Base-by-base conservation (phyloP, 2,888 invertebrate species). In the Venusia cambrica region DNA sequence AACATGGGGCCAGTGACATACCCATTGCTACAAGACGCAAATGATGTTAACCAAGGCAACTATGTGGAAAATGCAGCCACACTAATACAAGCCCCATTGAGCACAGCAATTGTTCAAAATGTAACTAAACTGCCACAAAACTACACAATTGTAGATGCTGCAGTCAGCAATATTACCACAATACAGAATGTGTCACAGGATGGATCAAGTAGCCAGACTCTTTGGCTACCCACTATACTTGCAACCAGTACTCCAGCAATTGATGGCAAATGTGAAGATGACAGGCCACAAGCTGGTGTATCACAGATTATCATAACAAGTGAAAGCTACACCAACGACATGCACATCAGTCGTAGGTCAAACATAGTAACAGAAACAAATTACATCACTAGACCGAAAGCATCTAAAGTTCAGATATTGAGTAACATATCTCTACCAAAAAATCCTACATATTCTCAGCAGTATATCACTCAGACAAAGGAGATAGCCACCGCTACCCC, bases 271-370 rank as follows among this genome's bases (percentile, higher is more conserved):
- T 62, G 36, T 46, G 83, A 85, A 38, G 84, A 80, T 21, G 81
- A 81, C 17, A 62, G 73, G 45, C 48, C 74, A 21, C 79, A 75
- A 46, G 59, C 72, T 38, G 72, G 77, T 24, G 59, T 87, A 12
- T 87, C 88, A 45, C 87, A 87, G 58, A 81, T 87, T 30, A 83
- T 87, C 39, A 83, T 87, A 27, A 78, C 85, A 36, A 84, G 84
- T 55, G 87, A 87, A 53, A 80, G 76, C 47, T 87, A 80, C 56
- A 66, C 76, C 1, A 80, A 71, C 62, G 83, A 85, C 43, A 45
- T 69, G 9, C 40, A 40, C 19, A 35, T 71, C 8, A 67, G 66
- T 33, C 65, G 78, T 49, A 73, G 80, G 58, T 64, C 76, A 7
- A 84, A 83, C 47, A 77, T 83, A 37, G 73, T 81, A 4, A 70